These are phyloP conservation scores for Diplodus sargus DNA, from an alignment of 2,797 vertebrate species.

Conservation along the genomic window DNA sequence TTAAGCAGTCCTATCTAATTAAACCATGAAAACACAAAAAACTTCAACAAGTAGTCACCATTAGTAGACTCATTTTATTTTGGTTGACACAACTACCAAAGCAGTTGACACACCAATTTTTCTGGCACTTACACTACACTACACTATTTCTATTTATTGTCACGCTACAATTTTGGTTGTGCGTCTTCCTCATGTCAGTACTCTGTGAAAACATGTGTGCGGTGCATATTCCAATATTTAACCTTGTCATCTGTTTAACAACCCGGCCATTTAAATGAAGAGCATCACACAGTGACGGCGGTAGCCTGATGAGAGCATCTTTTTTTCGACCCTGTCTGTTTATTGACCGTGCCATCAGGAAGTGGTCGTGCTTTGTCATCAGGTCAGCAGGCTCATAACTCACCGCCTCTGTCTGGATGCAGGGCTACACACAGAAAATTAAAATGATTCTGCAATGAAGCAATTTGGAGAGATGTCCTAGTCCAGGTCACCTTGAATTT, in stretches of 20 bases:
- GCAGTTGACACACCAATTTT: no score
- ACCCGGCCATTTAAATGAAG: slow-evolving; percentile 40
- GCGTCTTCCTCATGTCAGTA: not conserved
- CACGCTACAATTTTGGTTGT: not conserved
- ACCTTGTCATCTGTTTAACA: slow-evolving; percentile 52
- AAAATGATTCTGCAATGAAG: slow-evolving; percentile 83
- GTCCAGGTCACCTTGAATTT: slow-evolving; percentile 78
- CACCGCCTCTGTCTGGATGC: slow-evolving; percentile 62
- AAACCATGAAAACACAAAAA: no score
- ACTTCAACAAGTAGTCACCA: no score
- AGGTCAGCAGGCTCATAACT: slow-evolving; percentile 80
- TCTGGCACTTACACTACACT: no score
- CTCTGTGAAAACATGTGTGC: slow-evolving; percentile 27
- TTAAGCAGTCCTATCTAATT: no score
- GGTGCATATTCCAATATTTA: slow-evolving; percentile 43
- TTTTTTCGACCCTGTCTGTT: slow-evolving; percentile 72
- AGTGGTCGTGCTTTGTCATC: slow-evolving; percentile 82
- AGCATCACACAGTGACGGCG: slow-evolving; percentile 38
- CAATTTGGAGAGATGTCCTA: slow-evolving; percentile 74
- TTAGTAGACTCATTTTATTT: no score
- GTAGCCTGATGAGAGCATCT: slow-evolving; percentile 60
- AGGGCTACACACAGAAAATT: slow-evolving; percentile 74
- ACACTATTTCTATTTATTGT: no score
- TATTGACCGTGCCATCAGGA: slow-evolving; percentile 79
- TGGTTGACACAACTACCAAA: no score